Percentiles rank a stretch among this genome's conserved stretches.
phyloP scores from a whole-genome alignment of 2,797 vertebrate genomes.

The Helarctos malayanus region DNA sequence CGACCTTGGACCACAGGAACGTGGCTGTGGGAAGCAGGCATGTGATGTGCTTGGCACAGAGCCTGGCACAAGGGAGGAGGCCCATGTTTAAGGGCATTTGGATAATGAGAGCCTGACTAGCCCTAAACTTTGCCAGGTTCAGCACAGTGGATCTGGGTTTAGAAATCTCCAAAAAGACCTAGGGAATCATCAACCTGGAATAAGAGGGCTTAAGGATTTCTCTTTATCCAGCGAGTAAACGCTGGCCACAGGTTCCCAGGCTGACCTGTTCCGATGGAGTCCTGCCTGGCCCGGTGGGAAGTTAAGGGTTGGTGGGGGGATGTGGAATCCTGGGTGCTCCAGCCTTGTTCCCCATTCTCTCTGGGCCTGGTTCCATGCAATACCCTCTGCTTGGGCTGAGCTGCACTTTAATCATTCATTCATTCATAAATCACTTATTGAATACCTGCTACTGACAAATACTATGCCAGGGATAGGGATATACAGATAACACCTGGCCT shows the following conservation, averaged over 20 bases:
- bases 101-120: background rate
- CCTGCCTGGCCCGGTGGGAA: background rate
- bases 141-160: background rate
- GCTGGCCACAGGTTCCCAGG: background rate
- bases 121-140: background rate
- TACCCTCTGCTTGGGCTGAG: background rate
- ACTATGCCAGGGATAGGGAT: background rate
- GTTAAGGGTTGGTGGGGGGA: background rate
- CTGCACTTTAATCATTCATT: background rate
- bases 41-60: background rate
- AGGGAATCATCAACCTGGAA: background rate
- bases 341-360: background rate
- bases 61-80: background rate
- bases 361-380: background rate
- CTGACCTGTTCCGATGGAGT: background rate
- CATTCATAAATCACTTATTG: background rate
- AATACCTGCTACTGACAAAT: background rate
- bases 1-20: background rate
- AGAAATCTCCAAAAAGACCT: background rate
- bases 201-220: background rate
- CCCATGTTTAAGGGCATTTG: background rate
- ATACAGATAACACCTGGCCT: background rate
- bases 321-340: background rate
- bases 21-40: background rate
- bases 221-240: background rate